Evolutionary conservation across 2,888 invertebrate genomes (phyloP), one percentile per base, ranked within the genome.

Genomic region (Flabesymbios commensalis): DNA sequence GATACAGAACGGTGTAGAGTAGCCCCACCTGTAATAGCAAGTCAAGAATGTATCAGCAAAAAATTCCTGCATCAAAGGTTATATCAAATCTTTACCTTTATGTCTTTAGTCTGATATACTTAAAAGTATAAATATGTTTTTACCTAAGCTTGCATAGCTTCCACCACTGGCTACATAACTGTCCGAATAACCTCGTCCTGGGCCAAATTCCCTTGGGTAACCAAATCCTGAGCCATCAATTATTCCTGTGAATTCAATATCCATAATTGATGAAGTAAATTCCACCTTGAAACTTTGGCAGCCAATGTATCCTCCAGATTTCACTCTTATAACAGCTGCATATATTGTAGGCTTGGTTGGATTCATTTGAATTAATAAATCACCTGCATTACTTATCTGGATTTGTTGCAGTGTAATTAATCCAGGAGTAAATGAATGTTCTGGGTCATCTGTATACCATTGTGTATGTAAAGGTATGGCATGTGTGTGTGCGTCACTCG

Each of bases 71-170:
- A n/a, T n/a, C n/a, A n/a, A n/a, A n/a, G n/a, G n/a, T n/a, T n/a
- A n/a, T n/a, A n/a, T n/a, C n/a, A n/a, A n/a, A n/a, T n/a, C n/a
- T n/a, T n/a, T n/a, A n/a, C n/a, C n/a, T n/a, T n/a, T n/a, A n/a
- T n/a, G n/a, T n/a, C n/a, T n/a, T n/a, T n/a, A n/a, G n/a, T n/a
- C n/a, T n/a, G n/a, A n/a, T n/a, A n/a, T n/a, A n/a, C n/a, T n/a
- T n/a, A n/a, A n/a, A n/a, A n/a, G n/a, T n/a, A n/a, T n/a, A n/a
- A n/a, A n/a, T n/a, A n/a, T n/a, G 1, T 26, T 51, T 49, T 59
- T 57, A 75, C 75, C 74, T 63, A 33, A 39, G 31, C 72, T 66
- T 36, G 72, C 72, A 61, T 74, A 65, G 1, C 72, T 69, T 32
- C 64, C 75, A 7, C 74, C 75, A 54, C 68, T 59, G 1, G 66